phyloP scores from a whole-genome alignment of 1,140 invertebrate species.

The Hypsibius dujardini region DNA sequence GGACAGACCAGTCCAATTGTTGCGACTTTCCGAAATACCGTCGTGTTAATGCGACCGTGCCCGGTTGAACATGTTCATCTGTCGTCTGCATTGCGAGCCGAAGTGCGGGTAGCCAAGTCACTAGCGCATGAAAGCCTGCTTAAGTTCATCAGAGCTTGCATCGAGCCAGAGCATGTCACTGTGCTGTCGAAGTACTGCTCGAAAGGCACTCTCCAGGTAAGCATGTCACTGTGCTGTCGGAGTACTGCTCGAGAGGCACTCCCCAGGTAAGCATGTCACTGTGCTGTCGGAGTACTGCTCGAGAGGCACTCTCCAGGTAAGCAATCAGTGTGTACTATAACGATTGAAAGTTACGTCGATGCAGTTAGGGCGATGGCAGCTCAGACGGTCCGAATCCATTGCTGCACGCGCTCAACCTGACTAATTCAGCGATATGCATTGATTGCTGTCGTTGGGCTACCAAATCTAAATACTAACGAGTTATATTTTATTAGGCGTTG shows the following conservation, averaged over 20 bases:
- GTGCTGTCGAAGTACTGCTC: constrained; percentile 2
- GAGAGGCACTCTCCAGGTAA: background rate
- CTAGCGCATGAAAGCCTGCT: background rate
- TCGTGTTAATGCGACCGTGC: background rate
- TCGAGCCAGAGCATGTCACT: background rate
- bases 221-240: background rate
- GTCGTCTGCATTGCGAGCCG: background rate
- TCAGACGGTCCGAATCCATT: too few species aligned
- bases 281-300: background rate
- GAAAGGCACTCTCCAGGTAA: background rate
- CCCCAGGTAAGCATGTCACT: background rate
- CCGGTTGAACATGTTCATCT: background rate
- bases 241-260: constrained; percentile 1
- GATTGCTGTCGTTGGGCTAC: too few species aligned
- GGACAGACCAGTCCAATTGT: background rate
- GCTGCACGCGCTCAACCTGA: too few species aligned
- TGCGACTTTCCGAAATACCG: background rate
- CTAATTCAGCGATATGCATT: too few species aligned
- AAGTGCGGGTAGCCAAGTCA: background rate
- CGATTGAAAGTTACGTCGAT: too few species aligned
- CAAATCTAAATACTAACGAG: too few species aligned
- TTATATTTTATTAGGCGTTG: too few species aligned
- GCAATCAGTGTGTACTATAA: too few species aligned
- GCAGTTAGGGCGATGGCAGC: too few species aligned
- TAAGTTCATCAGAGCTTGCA: constrained; percentile 4